phyloP scores from a whole-genome alignment of 2,113 vertebrate species.

The Dasyornis broadbenti region DNA sequence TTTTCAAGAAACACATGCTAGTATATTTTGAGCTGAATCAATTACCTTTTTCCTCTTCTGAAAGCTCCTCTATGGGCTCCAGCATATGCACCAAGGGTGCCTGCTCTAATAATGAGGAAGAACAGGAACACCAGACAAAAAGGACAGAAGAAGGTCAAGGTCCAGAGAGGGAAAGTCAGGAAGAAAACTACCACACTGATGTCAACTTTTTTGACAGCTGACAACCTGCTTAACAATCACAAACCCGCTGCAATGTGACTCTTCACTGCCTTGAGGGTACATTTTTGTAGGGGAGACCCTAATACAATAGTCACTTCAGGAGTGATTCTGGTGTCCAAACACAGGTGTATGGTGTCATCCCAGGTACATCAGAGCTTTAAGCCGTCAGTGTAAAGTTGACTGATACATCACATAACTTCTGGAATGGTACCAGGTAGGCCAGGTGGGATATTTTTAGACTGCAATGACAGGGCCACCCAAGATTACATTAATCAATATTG shows the following conservation, averaged over 20 bases:
- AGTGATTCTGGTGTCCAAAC: background rate
- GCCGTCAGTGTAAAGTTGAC: background rate
- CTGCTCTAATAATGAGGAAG: slow-evolving; percentile 81
- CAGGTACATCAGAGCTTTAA: background rate
- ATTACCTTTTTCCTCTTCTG: slow-evolving; percentile 97
- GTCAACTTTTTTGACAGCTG: background rate
- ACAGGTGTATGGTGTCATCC: background rate
- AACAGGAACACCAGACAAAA: slow-evolving; percentile 68
- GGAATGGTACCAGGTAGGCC: background rate
- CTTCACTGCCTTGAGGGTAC: background rate
- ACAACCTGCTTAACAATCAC: background rate
- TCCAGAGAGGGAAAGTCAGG: slow-evolving; percentile 23
- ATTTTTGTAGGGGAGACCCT: background rate
- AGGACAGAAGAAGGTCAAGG: slow-evolving; percentile 60
- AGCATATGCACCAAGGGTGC: slow-evolving; percentile 79
- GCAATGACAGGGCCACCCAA: background rate
- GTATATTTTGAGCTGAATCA: background rate
- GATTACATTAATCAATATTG: background rate
- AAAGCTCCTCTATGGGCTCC: slow-evolving; percentile 95
- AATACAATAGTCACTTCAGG: background rate
- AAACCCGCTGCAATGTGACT: background rate
- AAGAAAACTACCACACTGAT: background rate
- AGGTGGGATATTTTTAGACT: background rate
- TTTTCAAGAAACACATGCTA: background rate
- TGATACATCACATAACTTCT: background rate